A percentile compares a stretch with the other conserved stretches of the same genome.
phyloP scores from a whole-genome alignment of 30 jellyfish, hydroid and myxozoan genomes.

The Chrysaora quinquecirrha region DNA sequence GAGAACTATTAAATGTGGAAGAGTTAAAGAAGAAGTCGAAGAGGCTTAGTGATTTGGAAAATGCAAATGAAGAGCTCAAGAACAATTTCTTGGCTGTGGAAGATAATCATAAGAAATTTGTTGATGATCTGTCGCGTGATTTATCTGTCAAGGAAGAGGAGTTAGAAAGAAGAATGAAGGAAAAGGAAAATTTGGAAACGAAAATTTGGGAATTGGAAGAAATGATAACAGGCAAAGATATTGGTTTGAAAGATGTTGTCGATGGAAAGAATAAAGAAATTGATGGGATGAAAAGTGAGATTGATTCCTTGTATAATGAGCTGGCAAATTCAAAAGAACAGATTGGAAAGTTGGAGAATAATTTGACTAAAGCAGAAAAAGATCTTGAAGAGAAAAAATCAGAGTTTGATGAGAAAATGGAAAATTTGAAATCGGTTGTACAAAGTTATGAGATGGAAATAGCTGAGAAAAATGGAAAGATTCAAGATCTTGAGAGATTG shows the following conservation, averaged over 20 bases:
- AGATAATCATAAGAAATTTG: background rate
- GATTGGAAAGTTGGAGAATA: background rate
- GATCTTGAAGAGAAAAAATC: conserved; percentile 10
- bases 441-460: conserved; percentile 5
- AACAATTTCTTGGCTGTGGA: background rate
- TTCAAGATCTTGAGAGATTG: conserved; percentile 9
- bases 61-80: background rate
- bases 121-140: background rate
- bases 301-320: conserved; percentile 4
- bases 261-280: conserved; percentile 50
- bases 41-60: background rate
- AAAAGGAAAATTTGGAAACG: background rate
- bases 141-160: conserved; percentile 5
- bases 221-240: conserved; percentile 30
- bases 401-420: background rate
- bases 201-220: conserved; percentile 21
- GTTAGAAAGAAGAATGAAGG: background rate
- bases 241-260: conserved; percentile 5
- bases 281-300: conserved; percentile 29
- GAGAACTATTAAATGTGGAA: background rate
- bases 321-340: conserved; percentile 1
- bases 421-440: background rate
- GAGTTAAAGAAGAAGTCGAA: background rate
- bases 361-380: conserved; percentile 2
- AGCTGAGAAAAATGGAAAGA: background rate